Conservation (phyloP, 2,113 vertebrate genomes). For the Callionymus lyra region DNA sequence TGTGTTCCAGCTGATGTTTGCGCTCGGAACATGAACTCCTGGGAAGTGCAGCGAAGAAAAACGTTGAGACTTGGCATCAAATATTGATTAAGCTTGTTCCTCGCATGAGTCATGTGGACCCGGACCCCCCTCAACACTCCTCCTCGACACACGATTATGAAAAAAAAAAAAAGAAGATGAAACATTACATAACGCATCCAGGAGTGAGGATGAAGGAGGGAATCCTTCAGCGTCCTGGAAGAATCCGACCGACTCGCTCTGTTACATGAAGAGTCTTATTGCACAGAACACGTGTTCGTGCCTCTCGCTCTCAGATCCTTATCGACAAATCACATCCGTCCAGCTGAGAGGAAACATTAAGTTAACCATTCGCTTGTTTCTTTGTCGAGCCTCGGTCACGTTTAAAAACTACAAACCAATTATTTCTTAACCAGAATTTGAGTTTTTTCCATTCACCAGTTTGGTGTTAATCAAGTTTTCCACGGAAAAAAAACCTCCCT, state of each 20-base stretch:
- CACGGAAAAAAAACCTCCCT: no score
- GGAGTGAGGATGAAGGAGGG: conserved; percentile 13
- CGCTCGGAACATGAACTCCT: background rate
- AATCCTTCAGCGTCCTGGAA: conserved; percentile 25
- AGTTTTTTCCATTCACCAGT: no score
- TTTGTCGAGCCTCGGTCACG: no score
- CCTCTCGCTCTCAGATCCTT: conserved; percentile 10
- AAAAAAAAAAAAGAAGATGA: conserved; percentile 4
- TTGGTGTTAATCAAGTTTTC: no score
- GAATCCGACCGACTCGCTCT: conserved; percentile 9
- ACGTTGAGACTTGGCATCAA: conserved; percentile 18
- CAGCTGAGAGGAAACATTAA: no score
- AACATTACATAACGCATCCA: conserved; percentile 28
- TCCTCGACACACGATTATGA: conserved; percentile 5
- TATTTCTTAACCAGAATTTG: no score
- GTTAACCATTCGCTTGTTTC: no score
- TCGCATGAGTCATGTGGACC: conserved; percentile 27
- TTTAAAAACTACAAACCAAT: no score
- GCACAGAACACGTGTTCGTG: conserved; percentile 3
- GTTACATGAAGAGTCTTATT: conserved; percentile 12
- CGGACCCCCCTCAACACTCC: conserved; percentile 11
- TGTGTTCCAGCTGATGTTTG: conserved; percentile 1
- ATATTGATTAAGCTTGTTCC: conserved; percentile 41
- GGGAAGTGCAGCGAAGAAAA: conserved; percentile 14
- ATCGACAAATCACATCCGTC: conserved; percentile 9